Base-by-base conservation (phyloP, 2,888 invertebrate species). In the Reticulitermes lucifugus region DNA sequence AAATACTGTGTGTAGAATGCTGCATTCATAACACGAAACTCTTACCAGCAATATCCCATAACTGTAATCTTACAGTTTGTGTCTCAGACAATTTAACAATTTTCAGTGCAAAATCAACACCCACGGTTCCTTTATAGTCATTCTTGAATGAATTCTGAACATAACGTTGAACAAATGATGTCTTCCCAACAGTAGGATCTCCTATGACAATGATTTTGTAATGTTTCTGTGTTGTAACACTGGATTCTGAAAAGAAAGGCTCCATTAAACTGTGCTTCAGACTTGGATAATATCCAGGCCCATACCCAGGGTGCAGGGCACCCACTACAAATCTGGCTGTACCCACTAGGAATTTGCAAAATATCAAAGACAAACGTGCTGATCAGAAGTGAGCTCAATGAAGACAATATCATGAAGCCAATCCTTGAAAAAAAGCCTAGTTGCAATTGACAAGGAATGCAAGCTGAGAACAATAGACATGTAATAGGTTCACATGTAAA, bases 41-140 rank as follows among this genome's bases (percentile, higher is more conserved):
- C 88, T 87, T 88, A 92, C 93, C 93, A 89, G 93, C 93, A 87
- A 93, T 93, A 88, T 93, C 93, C 93, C 93, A 93, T 83, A 93
- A 88, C 88, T 93, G 93, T 29, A 93, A 89, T 88, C 93, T 91
- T 10, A 93, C 91, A 10, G 92, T 91, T 82, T 92, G 92, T 84
- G 91, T 91, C 51, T 91, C 92, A 87, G 92, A 92, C 91, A 92
- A 92, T 88, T 92, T 91, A 18, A 93, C 89, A 70, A 93, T 92
- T 89, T 93, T 93, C 81, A 93, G 89, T 10, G 93, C 93, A 90
- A 93, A 93, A 88, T 93, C 93, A 25, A 93, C 93, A 84, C 93
- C 93, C 21, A 93, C 92, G 1, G 93, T 93, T 87, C 92, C 92
- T 89, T 92, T 93, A 89, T 93, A 93, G 87, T 92, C 92, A 85